Conservation (phyloP, 1,140 invertebrate genomes). For the Calliopsis andreniformis region DNA sequence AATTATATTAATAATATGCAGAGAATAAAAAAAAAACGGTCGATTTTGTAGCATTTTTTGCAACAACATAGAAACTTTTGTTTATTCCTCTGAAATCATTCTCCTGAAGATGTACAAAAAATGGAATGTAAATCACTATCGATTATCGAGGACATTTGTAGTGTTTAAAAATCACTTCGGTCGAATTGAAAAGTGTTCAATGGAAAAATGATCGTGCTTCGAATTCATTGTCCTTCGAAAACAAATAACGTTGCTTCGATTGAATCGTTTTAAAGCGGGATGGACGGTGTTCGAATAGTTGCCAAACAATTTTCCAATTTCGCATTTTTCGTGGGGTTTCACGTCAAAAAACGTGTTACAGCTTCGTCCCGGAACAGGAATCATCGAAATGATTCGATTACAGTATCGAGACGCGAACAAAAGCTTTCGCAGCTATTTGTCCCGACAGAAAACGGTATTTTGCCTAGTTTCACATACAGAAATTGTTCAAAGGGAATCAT, state of each 20-base stretch:
- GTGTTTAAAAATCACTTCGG: neutral
- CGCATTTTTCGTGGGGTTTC: slow-evolving; percentile 5
- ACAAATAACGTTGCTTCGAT: slow-evolving; percentile 9
- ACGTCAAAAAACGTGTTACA: neutral
- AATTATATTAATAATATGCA: too few relatives aligned
- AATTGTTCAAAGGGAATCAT: too few relatives aligned
- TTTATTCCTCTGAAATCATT: too few relatives aligned
- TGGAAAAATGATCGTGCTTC: neutral
- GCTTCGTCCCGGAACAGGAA: neutral
- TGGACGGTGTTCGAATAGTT: slow-evolving; percentile 6
- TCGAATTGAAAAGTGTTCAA: neutral
- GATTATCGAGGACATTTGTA: neutral
- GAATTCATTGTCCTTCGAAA: neutral
- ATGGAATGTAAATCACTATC: neutral
- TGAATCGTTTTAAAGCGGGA: slow-evolving; percentile 12
- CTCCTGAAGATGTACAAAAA: too few relatives aligned
- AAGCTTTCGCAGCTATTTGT: slow-evolving; percentile 8
- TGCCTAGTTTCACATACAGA: too few relatives aligned
- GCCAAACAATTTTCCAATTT: slow-evolving; percentile 18
- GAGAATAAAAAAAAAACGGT: too few relatives aligned
- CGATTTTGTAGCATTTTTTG: too few relatives aligned
- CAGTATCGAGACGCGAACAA: neutral
- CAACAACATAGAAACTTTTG: too few relatives aligned
- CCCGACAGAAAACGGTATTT: neutral
- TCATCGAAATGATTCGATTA: slow-evolving; percentile 27